Evolutionary conservation across 2,113 vertebrate genomes (phyloP), one percentile per base, ranked within the genome.

Genomic region (Abramis brama): DNA sequence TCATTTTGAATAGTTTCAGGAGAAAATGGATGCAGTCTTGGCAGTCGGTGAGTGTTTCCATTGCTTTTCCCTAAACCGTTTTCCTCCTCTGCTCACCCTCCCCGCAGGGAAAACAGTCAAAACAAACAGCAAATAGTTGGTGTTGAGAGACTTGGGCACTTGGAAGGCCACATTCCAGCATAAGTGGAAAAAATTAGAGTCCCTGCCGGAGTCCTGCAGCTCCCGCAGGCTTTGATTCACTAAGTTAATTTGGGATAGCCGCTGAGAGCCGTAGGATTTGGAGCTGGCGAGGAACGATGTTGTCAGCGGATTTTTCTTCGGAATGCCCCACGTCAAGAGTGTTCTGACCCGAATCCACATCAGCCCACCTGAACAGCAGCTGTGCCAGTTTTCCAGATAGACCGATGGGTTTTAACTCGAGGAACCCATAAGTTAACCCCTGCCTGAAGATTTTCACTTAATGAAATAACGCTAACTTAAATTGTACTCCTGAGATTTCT

Each of bases 111-210:
- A 86, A 78, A 85, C 50, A 88, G 85, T 91, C 89, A 90, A 90
- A 91, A 90, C 89, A 91, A 90, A 91, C 88, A 91, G 90, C 89
- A 89, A 88, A 89, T 90, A 90, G 87, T 88, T 79, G 82, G 82
- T 89, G 87, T 87, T 83, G 88, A 87, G 86, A 88, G 68, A 90
- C 84, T 55, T 78, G 84, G 86, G 87, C 86, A 85, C 75, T 33
- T 86, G 73, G 89, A 91, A 88, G 86, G 88, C 71, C 82, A 83
- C 89, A 88, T 92, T 91, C 91, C 89, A 83, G 85, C 62, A 79
- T 88, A 89, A 91, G 87, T 89, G 90, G 91, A 90, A 90, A 84
- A 88, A 90, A 91, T 87, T 75, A 91, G 85, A 91, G 89, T 80
- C 81, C 70, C 79, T 75, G 75, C 62, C 76, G 86, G 55, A 78